These are phyloP conservation scores for Saturnia pavonia DNA, from an alignment of 2,888 invertebrate species.

Conservation along the genomic window DNA sequence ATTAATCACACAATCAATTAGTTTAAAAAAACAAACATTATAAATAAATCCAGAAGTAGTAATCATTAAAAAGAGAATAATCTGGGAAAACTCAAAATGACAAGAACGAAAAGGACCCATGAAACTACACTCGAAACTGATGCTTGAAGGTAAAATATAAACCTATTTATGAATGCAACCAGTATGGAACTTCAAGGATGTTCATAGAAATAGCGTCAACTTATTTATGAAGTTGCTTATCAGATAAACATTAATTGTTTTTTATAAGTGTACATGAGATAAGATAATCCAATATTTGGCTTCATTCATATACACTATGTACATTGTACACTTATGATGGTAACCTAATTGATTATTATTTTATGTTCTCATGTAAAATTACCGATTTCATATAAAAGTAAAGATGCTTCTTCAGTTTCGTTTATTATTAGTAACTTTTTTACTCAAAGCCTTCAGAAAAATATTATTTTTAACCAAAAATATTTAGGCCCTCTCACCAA, in stretches of 20 bases:
- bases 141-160: neutral
- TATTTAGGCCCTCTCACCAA: neutral
- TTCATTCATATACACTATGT: constrained; percentile 10
- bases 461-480: neutral
- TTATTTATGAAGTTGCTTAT: neutral
- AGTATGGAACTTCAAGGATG: neutral
- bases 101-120: neutral
- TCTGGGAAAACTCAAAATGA: neutral
- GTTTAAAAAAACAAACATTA: neutral
- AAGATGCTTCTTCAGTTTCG: neutral
- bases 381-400: neutral
- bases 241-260: constrained; percentile 22
- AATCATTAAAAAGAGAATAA: neutral
- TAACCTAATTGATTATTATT: neutral
- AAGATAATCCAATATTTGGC: neutral
- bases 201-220: neutral
- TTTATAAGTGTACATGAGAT: neutral
- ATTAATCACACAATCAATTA: neutral
- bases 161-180: neutral
- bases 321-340: no score
- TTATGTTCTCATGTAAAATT: neutral
- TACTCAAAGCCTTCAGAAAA: no score
- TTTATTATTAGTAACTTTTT: neutral
- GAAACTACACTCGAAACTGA: neutral
- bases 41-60: neutral